These are phyloP conservation scores for Bugulina stolonifera DNA, from an alignment of 2,888 invertebrate species.

Conservation along the genomic window DNA sequence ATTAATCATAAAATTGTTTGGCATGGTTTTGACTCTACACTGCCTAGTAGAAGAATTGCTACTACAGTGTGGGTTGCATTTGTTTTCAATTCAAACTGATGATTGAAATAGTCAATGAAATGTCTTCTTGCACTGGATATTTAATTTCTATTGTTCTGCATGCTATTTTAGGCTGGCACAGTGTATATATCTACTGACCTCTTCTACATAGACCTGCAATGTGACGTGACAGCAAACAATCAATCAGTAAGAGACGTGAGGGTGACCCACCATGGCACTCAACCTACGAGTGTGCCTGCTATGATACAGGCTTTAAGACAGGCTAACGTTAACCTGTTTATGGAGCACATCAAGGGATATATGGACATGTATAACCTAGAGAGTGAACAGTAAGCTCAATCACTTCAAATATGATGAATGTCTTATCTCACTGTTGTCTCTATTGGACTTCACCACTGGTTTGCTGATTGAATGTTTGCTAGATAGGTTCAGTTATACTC, in stretches of 20 bases:
- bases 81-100: too few relatives aligned
- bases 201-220: conserved; percentile 86
- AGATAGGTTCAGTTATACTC: too few relatives aligned
- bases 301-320: conserved; percentile 58
- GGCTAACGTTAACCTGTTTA: conserved; percentile 86
- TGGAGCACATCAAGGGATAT: conserved; percentile 81
- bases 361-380: conserved; percentile 87
- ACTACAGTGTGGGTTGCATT: too few relatives aligned
- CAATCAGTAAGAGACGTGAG: conserved; percentile 72
- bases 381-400: conserved; percentile 67
- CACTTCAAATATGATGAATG: background rate
- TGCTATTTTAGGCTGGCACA: conserved; percentile 11
- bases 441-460: too few relatives aligned
- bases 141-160: too few relatives aligned
- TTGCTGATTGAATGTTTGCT: too few relatives aligned
- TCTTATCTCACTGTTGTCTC: background rate
- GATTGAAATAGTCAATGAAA: too few relatives aligned
- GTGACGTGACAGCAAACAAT: conserved; percentile 70
- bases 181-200: conserved; percentile 90
- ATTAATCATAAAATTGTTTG: too few relatives aligned
- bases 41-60: too few relatives aligned
- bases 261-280: conserved; percentile 69
- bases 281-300: conserved; percentile 33
- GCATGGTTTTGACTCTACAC: too few relatives aligned
- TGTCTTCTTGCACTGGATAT: too few relatives aligned